Evolutionary conservation across 1,140 invertebrate species (phyloP).

Genomic region (Meloidogyne floridensis): DNA sequence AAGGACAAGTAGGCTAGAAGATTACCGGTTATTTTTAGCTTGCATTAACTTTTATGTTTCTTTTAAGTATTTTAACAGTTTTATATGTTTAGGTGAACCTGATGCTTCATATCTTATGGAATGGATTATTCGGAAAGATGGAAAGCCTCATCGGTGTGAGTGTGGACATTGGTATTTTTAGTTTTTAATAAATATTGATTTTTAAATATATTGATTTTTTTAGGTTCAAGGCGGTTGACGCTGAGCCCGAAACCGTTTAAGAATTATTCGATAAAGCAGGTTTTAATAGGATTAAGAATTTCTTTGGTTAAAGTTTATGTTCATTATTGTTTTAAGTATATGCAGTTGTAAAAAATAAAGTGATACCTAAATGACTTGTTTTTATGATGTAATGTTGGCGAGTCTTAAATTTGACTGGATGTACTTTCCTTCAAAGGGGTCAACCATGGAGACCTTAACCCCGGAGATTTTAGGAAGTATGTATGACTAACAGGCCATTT

Average conservation of each 20-base stretch:
- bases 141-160: slow-evolving; percentile 78
- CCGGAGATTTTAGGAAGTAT: too few species aligned
- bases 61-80: neutral
- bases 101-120: slow-evolving; percentile 83
- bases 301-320: neutral
- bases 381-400: too few species aligned
- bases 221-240: slow-evolving; percentile 25
- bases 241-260: slow-evolving; percentile 12
- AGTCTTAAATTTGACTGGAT: too few species aligned
- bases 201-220: neutral
- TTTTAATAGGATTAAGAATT: neutral
- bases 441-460: too few species aligned
- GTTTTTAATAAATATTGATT: slow-evolving; percentile 33
- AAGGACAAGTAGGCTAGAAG: too few species aligned
- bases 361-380: neutral
- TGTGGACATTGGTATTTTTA: slow-evolving; percentile 77
- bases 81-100: slow-evolving; percentile 74
- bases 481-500: too few species aligned
- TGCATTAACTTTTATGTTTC: too few species aligned
- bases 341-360: neutral
- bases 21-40: too few species aligned
- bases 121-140: slow-evolving; percentile 88
- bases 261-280: neutral
- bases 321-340: neutral
- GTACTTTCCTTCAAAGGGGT: too few species aligned